Base-by-base conservation (phyloP, 1,140 invertebrate genomes). In the Lepidurus apus region DNA sequence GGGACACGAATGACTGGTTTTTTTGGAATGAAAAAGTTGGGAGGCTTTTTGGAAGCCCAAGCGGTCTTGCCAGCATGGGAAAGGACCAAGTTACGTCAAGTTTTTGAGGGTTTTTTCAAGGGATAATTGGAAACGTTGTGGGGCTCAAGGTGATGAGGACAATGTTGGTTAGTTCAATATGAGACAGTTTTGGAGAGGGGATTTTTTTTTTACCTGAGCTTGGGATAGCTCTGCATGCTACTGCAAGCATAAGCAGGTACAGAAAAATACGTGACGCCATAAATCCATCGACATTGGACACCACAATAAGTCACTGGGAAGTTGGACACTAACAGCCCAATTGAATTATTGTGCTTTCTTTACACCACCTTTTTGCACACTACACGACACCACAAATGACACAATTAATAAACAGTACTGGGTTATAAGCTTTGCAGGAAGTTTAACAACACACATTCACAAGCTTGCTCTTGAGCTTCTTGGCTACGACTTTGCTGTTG, bases 261-360 rank as follows among this genome's bases (percentile, higher is more conserved):
- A 77, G 47, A 77, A 77, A 43, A 45, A 77, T 47, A 47, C 75
- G 75, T 44, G 75, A 77, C 75, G 75, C 75, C 75, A 77, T 77
- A 77, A 45, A 77, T 77, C 75, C 75, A 45, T 43, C 42, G 75
- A 77, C 75, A 77, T 77, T 77, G 43, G 75, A 65, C 53, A 65
- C 53, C 17, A 65, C 21, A 65, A 65, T 65, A 65, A 65, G 53
- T 65, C 10, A 21, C 53, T 65, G 53, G n/a, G 53, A 65, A 65
- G 53, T 65, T 65, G 53, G n/a, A 65, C 53, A 21, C 53, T 65
- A 21, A 21, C 53, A 65, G 53, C 17, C 53, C 53, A 13, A n/a
- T 65, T 17, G 53, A 13, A n/a, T 17, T 65, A 17, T 7, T 65
- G 53, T 65, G 53, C 53, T 65, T 10, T 10, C 21, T 65, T 7